Conservation (phyloP, 2,797 vertebrate genomes). For the Luscinia megarhynchos region DNA sequence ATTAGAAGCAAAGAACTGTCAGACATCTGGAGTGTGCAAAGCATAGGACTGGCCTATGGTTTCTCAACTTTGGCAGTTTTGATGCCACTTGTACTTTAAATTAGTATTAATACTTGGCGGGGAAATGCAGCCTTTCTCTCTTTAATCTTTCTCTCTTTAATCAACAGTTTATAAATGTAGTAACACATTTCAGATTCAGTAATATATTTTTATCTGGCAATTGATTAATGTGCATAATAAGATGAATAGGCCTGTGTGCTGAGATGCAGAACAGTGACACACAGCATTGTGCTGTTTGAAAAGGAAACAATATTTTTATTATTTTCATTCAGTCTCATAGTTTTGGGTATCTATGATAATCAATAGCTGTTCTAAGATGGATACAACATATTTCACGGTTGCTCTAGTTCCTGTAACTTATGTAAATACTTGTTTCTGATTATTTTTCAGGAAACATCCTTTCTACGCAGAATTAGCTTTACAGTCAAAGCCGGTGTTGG, state of each 20-base stretch:
- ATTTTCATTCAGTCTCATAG: slow-evolving; percentile 48
- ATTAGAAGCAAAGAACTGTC: neutral
- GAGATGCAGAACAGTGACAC: neutral
- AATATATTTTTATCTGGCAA: neutral
- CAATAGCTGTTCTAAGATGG: slow-evolving; percentile 38
- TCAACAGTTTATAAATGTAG: neutral
- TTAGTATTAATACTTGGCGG: neutral
- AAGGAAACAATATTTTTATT: neutral
- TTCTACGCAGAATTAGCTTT: neutral
- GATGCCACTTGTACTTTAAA: neutral
- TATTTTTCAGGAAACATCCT: neutral
- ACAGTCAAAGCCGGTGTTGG: neutral
- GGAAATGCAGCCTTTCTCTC: neutral
- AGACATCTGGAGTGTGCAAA: neutral
- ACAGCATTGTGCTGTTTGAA: neutral
- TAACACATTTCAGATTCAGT: neutral
- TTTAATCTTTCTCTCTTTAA: neutral
- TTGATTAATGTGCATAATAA: neutral
- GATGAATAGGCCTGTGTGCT: neutral
- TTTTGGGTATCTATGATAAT: slow-evolving; percentile 61
- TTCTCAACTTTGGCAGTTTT: neutral
- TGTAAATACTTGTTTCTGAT: neutral
- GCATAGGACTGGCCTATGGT: neutral
- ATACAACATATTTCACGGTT: neutral
- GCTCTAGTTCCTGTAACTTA: neutral